Conservation (phyloP, 35 echinoderm and acorn worm species). For the Patiria miniata region DNA sequence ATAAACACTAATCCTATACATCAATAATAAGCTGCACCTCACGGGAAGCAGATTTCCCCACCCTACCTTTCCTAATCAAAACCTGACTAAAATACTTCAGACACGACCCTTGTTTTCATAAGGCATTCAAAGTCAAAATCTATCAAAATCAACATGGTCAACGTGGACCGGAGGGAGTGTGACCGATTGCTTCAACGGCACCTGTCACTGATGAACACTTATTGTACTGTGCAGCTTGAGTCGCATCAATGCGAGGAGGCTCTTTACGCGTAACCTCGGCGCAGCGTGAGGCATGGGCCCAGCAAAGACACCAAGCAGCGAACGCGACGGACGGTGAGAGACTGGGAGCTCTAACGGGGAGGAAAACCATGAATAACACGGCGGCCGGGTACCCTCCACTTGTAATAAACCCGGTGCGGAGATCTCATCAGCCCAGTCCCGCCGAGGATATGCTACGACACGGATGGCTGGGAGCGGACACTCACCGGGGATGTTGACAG, state of each 20-base stretch:
- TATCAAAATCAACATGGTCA: not conserved
- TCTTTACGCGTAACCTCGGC: slow-evolving; percentile 28
- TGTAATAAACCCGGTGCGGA: not conserved
- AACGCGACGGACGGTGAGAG: not conserved
- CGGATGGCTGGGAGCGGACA: not conserved
- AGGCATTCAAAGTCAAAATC: no score
- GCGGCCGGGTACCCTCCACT: not conserved
- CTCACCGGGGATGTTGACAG: not conserved
- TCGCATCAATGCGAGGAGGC: slow-evolving; percentile 10
- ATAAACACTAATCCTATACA: no score
- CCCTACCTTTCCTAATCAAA: no score
- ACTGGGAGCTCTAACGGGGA: not conserved
- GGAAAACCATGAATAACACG: slow-evolving; percentile 7
- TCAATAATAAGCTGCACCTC: no score
- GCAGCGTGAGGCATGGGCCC: slow-evolving; percentile 1
- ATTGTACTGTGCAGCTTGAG: slow-evolving; percentile 6
- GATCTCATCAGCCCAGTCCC: not conserved
- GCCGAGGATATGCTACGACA: not conserved
- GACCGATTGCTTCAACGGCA: not conserved
- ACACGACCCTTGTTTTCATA: no score
- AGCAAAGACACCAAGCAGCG: slow-evolving; percentile 18
- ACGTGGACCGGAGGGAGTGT: not conserved
- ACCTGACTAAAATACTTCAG: no score
- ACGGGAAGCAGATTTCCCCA: no score
- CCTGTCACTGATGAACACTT: slow-evolving; percentile 25